A percentile compares a stretch with the other conserved stretches of the same genome.
These are phyloP conservation scores for Erinaceus europaeus DNA, from an alignment of 2,113 vertebrate species.

Conservation along the genomic window DNA sequence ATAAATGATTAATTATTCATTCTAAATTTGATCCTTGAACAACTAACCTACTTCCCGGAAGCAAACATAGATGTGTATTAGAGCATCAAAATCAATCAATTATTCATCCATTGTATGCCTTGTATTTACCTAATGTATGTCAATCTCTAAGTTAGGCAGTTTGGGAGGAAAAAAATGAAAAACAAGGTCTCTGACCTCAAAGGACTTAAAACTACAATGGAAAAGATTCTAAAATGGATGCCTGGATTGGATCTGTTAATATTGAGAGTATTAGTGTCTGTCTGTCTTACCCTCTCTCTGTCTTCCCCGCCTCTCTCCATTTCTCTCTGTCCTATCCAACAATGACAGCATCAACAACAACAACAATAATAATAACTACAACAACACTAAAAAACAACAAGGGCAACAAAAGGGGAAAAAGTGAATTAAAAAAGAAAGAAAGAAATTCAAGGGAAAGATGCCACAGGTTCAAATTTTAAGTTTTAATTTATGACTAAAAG, in stretches of 20 bases:
- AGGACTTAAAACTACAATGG: conserved; percentile 17
- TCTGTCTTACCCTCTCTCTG: no score
- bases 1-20: conserved; percentile 77
- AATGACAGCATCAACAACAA: no score
- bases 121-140: conserved; percentile 43
- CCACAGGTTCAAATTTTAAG: neutral
- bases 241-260: neutral
- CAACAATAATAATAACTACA: no score
- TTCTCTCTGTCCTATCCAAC: no score
- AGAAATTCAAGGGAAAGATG: neutral
- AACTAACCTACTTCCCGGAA: conserved; percentile 76
- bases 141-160: conserved; percentile 26
- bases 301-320: no score
- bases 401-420: no score
- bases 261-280: neutral
- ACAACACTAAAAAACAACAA: no score
- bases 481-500: neutral
- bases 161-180: conserved; percentile 38
- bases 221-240: conserved; percentile 12
- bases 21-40: conserved; percentile 70
- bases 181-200: conserved; percentile 23
- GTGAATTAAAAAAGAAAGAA: no score
- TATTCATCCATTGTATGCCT: conserved; percentile 69
- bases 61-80: conserved; percentile 72
- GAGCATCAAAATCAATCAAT: conserved; percentile 66